These are phyloP conservation scores for Pygathrix nemaeus DNA, from an alignment of 2,113 vertebrate species.

Conservation along the genomic window DNA sequence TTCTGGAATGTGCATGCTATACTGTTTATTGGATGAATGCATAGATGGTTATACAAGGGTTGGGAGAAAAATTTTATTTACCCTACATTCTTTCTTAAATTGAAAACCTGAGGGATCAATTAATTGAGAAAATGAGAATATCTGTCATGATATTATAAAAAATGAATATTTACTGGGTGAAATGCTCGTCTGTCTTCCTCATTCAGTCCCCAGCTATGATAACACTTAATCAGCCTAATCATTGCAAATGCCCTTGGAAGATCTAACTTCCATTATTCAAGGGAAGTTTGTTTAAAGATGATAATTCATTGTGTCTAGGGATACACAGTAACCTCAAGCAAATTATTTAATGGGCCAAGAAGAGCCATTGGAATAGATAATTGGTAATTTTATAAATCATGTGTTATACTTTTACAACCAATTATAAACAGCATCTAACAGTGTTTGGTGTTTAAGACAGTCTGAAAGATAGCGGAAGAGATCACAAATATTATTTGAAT, in stretches of 20 bases:
- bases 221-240: background rate
- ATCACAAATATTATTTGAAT: background rate
- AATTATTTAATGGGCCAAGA: background rate
- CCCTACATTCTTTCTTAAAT: background rate
- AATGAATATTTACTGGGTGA: background rate
- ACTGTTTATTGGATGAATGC: background rate
- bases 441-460: background rate
- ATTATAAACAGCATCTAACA: accelerated
- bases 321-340: background rate
- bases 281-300: background rate
- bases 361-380: background rate
- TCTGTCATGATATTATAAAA: background rate
- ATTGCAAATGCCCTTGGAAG: background rate
- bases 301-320: background rate
- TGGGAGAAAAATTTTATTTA: background rate
- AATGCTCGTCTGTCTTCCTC: background rate
- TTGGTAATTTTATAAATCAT: background rate
- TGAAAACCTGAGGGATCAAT: background rate
- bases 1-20: background rate
- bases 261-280: background rate
- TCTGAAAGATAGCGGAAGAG: background rate
- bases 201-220: background rate
- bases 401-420: background rate
- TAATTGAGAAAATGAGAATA: background rate
- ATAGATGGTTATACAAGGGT: background rate